These are phyloP conservation scores for Mormyrus iriodes DNA, from an alignment of 2,113 vertebrate genomes.

Conservation along the genomic window DNA sequence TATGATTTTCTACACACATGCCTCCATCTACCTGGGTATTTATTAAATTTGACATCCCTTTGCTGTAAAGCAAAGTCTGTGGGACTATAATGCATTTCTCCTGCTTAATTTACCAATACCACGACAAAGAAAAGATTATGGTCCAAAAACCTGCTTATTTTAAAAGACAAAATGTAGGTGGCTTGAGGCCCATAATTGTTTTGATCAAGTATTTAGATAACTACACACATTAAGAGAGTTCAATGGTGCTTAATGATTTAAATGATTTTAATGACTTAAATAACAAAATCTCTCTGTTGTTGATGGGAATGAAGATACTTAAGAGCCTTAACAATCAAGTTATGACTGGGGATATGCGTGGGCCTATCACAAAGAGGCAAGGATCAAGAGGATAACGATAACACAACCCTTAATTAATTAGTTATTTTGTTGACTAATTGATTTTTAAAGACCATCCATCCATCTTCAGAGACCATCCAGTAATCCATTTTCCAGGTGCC, in stretches of 20 bases:
- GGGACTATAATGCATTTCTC: background rate
- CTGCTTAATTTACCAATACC: background rate
- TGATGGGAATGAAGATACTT: background rate
- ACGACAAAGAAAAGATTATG: background rate
- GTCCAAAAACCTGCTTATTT: background rate
- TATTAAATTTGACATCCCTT: background rate
- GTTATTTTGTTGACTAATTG: background rate
- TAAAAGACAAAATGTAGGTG: background rate
- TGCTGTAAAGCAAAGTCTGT: background rate
- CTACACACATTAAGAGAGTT: background rate
- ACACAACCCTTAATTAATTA: slow-evolving; percentile 3
- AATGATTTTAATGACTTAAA: background rate
- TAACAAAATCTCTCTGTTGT: background rate
- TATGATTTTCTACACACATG: background rate
- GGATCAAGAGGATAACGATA: background rate
- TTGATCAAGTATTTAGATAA: background rate
- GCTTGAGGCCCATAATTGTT: background rate
- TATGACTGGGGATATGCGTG: background rate
- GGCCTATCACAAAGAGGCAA: background rate
- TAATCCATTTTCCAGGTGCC: background rate
- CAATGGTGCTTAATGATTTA: background rate
- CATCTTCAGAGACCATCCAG: background rate
- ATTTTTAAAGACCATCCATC: background rate
- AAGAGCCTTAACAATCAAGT: background rate
- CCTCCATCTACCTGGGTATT: background rate